Evolutionary conservation across 2,113 vertebrate species (phyloP), one percentile per base, ranked within the genome.

Genomic region (Vulpes vulpes): DNA sequence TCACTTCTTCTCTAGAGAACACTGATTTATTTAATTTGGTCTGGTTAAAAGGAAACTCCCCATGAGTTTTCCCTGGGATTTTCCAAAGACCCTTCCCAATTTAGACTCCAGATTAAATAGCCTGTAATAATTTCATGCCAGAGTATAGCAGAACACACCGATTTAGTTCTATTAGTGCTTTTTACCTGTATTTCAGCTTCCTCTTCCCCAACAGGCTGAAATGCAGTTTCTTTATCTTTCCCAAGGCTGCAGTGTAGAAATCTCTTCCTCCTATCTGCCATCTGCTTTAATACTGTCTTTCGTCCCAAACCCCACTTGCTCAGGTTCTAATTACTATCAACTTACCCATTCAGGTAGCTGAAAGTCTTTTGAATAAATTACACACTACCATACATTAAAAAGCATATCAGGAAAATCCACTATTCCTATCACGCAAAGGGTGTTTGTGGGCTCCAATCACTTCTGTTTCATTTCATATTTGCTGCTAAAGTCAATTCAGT

Each of bases 71-170:
- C 76, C 4, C 38, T 74, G 74, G 71, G 76, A 73, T 84, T 95
- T 95, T 78, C 79, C 60, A 93, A 93, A 94, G 64, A 89, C 76
- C 64, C 85, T 82, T 88, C 86, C 74, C 78, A 95, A 85, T 89
- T 95, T 88, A 89, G 93, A 93, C 5, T 92, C 62, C 15, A 43
- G 76, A 87, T 87, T 80, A 84, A 96, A 89, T 11, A 57, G 76
- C 64, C 88, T 88, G 7, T n/a, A 49, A 60, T 91, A 89, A 73
- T 81, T 92, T 90, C 82, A 91, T 90, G 71, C 85, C 78, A 73
- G 74, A 49, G 76, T 88, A 76, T 71, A 94, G 71, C n/a, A 76
- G 38, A 82, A 69, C 65, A 82, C 73, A 73, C 0, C n/a, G 30
- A 71, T n/a, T 96, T 43, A 71, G 32, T 81, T 73, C 64, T 86